phyloP scores from a whole-genome alignment of 2,797 vertebrate genomes.

The Sarcoramphus papa region DNA sequence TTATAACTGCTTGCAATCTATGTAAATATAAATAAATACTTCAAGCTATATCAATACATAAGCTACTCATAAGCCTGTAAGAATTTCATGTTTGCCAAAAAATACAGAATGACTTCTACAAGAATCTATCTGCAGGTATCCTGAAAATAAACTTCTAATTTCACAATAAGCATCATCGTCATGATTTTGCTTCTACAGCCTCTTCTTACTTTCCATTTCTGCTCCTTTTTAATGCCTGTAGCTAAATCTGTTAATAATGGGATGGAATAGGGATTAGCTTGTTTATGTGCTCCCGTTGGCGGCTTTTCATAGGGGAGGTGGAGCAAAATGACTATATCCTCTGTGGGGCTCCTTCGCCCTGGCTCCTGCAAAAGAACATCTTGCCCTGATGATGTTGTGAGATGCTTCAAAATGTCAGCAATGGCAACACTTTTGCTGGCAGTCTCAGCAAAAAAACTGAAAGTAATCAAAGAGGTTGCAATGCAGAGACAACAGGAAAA shows the following conservation, averaged over 20 bases:
- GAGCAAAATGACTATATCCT: neutral
- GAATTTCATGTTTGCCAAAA: neutral
- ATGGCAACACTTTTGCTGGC: neutral
- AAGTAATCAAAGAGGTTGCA: neutral
- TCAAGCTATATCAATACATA: neutral
- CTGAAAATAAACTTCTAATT: neutral
- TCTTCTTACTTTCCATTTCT: constrained; percentile 1
- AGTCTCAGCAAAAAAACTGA: neutral
- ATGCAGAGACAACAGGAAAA: neutral
- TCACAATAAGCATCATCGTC: neutral
- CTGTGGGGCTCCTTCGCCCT: neutral
- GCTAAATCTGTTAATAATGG: constrained; percentile 29
- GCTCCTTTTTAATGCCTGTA: neutral
- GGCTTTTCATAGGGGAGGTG: neutral
- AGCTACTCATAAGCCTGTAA: neutral
- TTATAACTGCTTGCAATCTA: neutral
- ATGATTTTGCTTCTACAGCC: neutral
- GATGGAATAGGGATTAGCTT: constrained; percentile 19
- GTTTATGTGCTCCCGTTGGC: neutral
- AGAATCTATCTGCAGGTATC: neutral
- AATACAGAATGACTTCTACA: neutral
- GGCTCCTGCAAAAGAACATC: neutral
- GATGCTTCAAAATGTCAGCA: neutral
- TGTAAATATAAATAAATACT: neutral
- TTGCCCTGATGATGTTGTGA: neutral